Percentiles rank a stretch among this genome's conserved stretches.
Evolutionary conservation across 2,888 invertebrate genomes (phyloP).

Genomic region (Melieria omissa): DNA sequence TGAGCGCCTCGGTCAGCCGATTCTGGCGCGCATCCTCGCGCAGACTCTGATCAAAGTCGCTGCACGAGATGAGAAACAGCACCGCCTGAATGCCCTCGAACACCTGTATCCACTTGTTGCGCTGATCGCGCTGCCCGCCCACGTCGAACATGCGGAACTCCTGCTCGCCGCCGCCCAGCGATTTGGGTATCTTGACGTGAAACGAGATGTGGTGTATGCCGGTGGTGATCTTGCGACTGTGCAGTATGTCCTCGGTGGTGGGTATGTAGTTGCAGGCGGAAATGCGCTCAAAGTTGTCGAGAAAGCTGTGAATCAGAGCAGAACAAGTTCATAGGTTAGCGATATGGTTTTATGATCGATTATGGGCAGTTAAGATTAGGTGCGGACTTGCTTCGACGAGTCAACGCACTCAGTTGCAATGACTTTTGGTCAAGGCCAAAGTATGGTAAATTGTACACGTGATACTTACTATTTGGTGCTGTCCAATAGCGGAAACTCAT

Average conservation of each 20-base stretch:
- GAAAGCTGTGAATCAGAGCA: constrained; percentile 71
- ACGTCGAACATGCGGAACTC: constrained; percentile 87
- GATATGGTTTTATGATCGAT: not conserved
- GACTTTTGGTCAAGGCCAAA: not conserved
- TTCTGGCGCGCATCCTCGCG: constrained; percentile 78
- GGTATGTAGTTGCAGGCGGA: constrained; percentile 76
- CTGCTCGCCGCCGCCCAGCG: constrained; percentile 77
- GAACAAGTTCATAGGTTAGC: constrained; percentile 2
- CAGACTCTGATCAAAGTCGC: constrained; percentile 82
- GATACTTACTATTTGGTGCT: constrained; percentile 83
- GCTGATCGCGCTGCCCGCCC: constrained; percentile 83
- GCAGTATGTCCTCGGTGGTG: constrained; percentile 79
- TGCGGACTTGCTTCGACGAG: not conserved
- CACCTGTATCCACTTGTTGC: constrained; percentile 87
- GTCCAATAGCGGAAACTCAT: constrained; percentile 83
- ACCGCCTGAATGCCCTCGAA: constrained; percentile 86
- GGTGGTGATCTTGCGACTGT: constrained; percentile 79
- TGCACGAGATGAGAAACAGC: constrained; percentile 82
- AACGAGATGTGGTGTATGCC: constrained; percentile 82
- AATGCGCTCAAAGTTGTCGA: constrained; percentile 77
- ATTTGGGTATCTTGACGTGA: constrained; percentile 76
- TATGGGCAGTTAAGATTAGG: not conserved
- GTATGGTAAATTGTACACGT: not conserved
- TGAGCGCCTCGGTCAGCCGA: constrained; percentile 77
- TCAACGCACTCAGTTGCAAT: not conserved